Evolutionary conservation across 2,113 vertebrate species (phyloP).

Genomic region (Platichthys flesus): DNA sequence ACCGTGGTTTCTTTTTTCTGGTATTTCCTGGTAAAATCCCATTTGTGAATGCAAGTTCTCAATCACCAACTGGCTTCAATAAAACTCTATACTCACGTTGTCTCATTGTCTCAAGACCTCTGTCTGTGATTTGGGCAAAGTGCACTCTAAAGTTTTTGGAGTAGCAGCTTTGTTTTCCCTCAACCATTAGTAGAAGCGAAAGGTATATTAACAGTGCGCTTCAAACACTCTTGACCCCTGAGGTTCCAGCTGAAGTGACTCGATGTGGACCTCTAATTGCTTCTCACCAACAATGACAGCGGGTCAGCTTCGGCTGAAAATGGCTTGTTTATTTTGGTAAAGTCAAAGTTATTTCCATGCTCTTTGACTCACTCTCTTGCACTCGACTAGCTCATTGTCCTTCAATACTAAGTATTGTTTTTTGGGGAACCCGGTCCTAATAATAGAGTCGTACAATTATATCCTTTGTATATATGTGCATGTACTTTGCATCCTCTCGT

Average conservation of each 20-base stretch:
- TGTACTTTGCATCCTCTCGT: background rate
- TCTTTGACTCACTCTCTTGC: background rate
- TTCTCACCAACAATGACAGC: conserved; percentile 62
- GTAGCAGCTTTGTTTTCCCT: conserved; percentile 55
- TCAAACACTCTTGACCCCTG: conserved; percentile 64
- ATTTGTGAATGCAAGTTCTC: background rate
- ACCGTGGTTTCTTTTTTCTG: no score
- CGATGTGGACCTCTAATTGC: conserved; percentile 62
- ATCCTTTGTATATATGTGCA: background rate
- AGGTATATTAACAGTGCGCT: conserved; percentile 63
- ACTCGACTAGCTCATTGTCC: background rate
- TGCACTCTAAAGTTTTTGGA: conserved; percentile 24
- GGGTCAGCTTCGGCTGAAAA: conserved; percentile 23
- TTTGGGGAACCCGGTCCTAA: conserved; percentile 16
- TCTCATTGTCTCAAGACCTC: conserved; percentile 16
- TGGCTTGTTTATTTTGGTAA: conserved; percentile 47
- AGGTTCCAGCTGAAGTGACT: conserved; percentile 54
- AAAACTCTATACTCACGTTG: conserved; percentile 6
- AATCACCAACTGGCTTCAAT: background rate
- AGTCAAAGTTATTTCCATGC: conserved; percentile 32
- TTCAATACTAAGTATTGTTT: conserved; percentile 1
- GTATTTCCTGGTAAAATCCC: background rate
- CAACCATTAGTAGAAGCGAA: conserved; percentile 46
- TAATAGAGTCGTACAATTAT: background rate
- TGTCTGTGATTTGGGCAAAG: conserved; percentile 28